Base-by-base conservation (phyloP, 2,888 invertebrate species). In the Cylloceria caligata region DNA sequence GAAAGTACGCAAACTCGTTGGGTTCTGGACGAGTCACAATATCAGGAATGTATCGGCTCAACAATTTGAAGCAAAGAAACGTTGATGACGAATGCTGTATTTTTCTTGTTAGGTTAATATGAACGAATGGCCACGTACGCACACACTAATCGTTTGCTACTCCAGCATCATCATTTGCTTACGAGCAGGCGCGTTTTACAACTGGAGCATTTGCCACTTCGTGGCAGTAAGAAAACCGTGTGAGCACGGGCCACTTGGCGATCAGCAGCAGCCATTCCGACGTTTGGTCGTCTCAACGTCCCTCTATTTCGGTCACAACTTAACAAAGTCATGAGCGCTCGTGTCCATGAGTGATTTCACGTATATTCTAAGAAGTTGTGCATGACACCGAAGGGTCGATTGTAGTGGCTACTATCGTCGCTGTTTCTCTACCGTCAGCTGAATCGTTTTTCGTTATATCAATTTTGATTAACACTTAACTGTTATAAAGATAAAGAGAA, bases 151-250 rank as follows among this genome's bases (percentile, higher is more conserved):
- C 87, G 87, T 87, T 88, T 85, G 84, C 82, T 83, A 84, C 73
- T 80, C 84, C 83, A 88, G 90, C 88, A 86, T 90, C 90, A 90
- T 90, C 87, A 90, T 90, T 86, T 84, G 84, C 82, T 69, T 84
- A 80, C 65, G 69, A 52, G 69, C 52, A 39, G 62, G 30, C 71
- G 47, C 74, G 39, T 49, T 62, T 42, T 49, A 42, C 19, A 24
- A 16, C 3, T 60, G 49, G 45, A 5, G 19, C 60, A 36, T 36
- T 21, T 7, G 47, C 52, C 52, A 24, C 3, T 71, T 34, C 52
- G 24, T n/a, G 7, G n/a, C 30, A 36, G 24, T 57, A 21, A 27
- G 27, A 11, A 24, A 11, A 30, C 30, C 49, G 42, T 75, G 75
- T 62, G 49, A 24, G 42, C 19, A 68, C 42, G 68, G 57, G 62